phyloP scores from a whole-genome alignment of 2,113 vertebrate species.

The Pelobates fuscus region DNA sequence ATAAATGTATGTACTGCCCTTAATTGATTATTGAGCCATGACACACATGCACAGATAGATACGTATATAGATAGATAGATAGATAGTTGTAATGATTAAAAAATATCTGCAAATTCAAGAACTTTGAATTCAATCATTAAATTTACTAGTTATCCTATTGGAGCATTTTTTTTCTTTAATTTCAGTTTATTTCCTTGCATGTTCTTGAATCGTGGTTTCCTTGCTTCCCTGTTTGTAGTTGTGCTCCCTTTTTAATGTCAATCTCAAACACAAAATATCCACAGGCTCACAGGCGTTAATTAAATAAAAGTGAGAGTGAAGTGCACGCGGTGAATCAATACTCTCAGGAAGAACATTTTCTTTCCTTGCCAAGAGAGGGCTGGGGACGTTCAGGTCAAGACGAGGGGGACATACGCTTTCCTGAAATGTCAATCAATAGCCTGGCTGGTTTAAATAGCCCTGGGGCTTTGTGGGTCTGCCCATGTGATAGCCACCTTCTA shows the following conservation, averaged over 20 bases:
- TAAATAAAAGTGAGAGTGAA: slow-evolving; percentile 16
- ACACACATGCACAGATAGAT: no score
- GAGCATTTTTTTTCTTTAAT: no score
- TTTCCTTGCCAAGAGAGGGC: slow-evolving; percentile 10
- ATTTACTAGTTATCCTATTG: no score
- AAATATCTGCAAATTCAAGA: no score
- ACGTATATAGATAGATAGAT: no score
- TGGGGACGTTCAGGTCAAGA: slow-evolving; percentile 33
- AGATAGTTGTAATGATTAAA: no score
- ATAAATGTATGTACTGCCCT: no score
- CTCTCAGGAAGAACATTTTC: slow-evolving; percentile 30
- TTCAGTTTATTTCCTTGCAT: slow-evolving; percentile 5
- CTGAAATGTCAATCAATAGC: slow-evolving; percentile 46
- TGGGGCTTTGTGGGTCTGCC: slow-evolving; percentile 6
- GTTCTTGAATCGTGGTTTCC: slow-evolving; percentile 1
- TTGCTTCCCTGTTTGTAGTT: background rate
- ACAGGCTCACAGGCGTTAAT: slow-evolving; percentile 18
- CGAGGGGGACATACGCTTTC: slow-evolving; percentile 25
- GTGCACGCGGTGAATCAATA: slow-evolving; percentile 7
- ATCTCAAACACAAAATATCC: slow-evolving; percentile 34
- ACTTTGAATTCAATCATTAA: no score
- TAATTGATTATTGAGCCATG: no score
- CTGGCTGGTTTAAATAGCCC: slow-evolving; percentile 29
- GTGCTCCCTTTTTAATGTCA: slow-evolving; percentile 17
- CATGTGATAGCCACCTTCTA: slow-evolving; percentile 7